phyloP scores from a whole-genome alignment of 2,888 invertebrate genomes.

The Tenthredo mesomela region DNA sequence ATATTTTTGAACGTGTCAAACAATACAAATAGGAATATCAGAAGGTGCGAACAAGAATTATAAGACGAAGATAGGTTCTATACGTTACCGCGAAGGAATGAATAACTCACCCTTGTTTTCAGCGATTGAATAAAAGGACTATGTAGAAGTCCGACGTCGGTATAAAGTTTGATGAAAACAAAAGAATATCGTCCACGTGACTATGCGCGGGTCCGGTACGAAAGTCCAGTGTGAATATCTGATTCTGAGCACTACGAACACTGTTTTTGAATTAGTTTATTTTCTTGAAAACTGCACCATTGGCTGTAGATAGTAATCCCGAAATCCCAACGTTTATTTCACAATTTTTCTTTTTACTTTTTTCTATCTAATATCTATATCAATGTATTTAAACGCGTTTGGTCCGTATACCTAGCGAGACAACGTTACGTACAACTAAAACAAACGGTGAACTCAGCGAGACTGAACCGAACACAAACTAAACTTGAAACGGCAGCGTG shows the following conservation, averaged over 20 bases:
- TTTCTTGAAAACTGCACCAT: constrained; percentile 20
- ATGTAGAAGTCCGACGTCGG: not conserved
- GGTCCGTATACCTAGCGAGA: not conserved
- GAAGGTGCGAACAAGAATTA: constrained; percentile 4
- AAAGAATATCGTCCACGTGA: constrained; percentile 36
- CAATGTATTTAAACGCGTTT: not conserved
- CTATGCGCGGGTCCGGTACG: constrained; percentile 2
- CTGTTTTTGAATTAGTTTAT: constrained; percentile 4
- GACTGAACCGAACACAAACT: constrained; percentile 49
- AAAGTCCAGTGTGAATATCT: not conserved
- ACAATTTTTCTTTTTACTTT: not conserved
- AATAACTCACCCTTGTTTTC: constrained; percentile 17
- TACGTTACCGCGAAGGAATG: not conserved
- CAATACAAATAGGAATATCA: not conserved
- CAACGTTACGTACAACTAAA: not conserved
- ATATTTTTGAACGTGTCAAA: not conserved
- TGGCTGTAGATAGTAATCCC: not conserved
- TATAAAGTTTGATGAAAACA: constrained; percentile 38
- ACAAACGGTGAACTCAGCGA: constrained; percentile 42
- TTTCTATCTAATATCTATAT: not conserved
- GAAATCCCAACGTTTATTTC: not conserved
- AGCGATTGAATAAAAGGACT: not conserved
- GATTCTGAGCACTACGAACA: not conserved
- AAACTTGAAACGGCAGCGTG: constrained; percentile 49
- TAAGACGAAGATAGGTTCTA: no score